Evolutionary conservation across 64 coral and sea anemone species (phyloP).

Genomic region (Stichodactyla mertensii): DNA sequence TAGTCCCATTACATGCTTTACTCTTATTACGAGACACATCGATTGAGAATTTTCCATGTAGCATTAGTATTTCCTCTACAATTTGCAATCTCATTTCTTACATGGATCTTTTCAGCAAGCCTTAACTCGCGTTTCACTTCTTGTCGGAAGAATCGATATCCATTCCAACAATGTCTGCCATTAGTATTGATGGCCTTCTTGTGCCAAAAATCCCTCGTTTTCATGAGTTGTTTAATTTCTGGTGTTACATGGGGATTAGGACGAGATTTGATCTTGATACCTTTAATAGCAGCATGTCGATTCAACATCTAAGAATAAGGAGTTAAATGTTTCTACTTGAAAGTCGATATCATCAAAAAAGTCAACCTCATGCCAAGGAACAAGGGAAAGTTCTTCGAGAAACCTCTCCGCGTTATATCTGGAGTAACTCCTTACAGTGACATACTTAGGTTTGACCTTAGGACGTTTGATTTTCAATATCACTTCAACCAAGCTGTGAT

Average conservation of each 20-base stretch:
- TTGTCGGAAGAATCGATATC: conserved; percentile 63
- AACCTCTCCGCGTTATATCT: too few species aligned
- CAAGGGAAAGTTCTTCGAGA: too few species aligned
- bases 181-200: conserved; percentile 48
- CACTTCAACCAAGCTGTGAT: too few species aligned
- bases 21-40: conserved; percentile 24
- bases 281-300: conserved; percentile 20
- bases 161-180: conserved; percentile 54
- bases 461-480: too few species aligned
- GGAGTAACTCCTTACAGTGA: too few species aligned
- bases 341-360: conserved; percentile 56
- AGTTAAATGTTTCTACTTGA: conserved; percentile 58
- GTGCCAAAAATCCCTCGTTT: conserved; percentile 40
- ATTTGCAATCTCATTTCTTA: conserved; percentile 36
- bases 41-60: conserved; percentile 54
- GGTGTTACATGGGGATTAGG: conserved; percentile 32
- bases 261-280: conserved; percentile 26
- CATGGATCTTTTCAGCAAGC: conserved; percentile 43
- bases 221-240: conserved; percentile 43
- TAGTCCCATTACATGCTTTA: conserved; percentile 9
- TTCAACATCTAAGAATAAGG: conserved; percentile 59
- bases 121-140: conserved; percentile 56
- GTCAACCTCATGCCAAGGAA: too few species aligned
- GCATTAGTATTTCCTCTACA: conserved; percentile 51
- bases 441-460: too few species aligned